Conservation (phyloP, 2,888 invertebrate genomes). For the Carterocephalus palaemon region DNA sequence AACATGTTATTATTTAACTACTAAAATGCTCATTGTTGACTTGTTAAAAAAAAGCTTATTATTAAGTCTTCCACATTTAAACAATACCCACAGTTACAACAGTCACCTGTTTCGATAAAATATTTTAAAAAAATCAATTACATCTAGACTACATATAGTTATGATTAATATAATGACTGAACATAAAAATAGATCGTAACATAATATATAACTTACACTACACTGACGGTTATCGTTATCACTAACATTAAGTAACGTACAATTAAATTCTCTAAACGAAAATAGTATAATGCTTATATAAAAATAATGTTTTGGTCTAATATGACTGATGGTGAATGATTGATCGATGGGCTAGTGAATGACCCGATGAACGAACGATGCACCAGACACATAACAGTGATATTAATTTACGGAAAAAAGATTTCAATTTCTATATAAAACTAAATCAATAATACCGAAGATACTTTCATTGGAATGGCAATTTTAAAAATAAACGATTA, state of each 20-base stretch:
- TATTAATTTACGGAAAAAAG: too few species aligned
- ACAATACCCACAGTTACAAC: slow-evolving; percentile 17
- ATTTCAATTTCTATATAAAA: neutral
- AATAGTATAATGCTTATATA: slow-evolving; percentile 28
- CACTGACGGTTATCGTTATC: too few species aligned
- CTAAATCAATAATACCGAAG: neutral
- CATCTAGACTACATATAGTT: slow-evolving; percentile 35
- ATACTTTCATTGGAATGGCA: slow-evolving; percentile 5
- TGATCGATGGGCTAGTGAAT: slow-evolving; percentile 28
- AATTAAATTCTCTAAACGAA: slow-evolving; percentile 21
- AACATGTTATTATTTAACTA: too few species aligned
- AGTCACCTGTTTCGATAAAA: slow-evolving; percentile 11
- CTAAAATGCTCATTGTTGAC: too few species aligned
- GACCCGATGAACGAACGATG: slow-evolving; percentile 31
- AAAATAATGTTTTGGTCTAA: slow-evolving; percentile 38
- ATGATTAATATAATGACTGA: slow-evolving; percentile 47
- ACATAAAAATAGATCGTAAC: slow-evolving; percentile 35
- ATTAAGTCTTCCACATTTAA: neutral
- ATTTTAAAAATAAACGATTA: slow-evolving; percentile 14
- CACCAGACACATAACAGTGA: slow-evolving; percentile 24
- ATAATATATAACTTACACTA: slow-evolving; percentile 29
- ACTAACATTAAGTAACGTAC: slow-evolving; percentile 27
- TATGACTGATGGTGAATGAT: slow-evolving; percentile 36
- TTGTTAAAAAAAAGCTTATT: neutral
- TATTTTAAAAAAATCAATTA: slow-evolving; percentile 25